Percentiles rank a stretch among this genome's conserved stretches.
These are phyloP conservation scores for Spilogale gracilis DNA, from an alignment of 2,113 vertebrate species.

Conservation along the genomic window DNA sequence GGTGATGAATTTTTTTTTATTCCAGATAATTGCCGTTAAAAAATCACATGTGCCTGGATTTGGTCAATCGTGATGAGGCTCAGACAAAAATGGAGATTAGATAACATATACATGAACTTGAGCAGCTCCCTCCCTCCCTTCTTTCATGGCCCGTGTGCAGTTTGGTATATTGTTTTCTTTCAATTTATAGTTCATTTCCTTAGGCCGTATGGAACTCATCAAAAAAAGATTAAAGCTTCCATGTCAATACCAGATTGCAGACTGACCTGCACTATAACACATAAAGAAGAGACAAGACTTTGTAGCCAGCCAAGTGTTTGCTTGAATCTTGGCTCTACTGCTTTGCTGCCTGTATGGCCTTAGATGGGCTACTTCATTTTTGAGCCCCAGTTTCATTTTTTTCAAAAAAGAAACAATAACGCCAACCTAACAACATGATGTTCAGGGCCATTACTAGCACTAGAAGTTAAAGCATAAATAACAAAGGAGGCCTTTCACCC, in stretches of 20 bases:
- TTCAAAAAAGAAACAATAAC: background rate
- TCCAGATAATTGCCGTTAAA: background rate
- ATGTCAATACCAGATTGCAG: background rate
- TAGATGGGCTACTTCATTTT: background rate
- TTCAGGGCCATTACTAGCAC: background rate
- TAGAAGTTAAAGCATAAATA: background rate
- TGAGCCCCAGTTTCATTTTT: background rate
- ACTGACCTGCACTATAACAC: background rate
- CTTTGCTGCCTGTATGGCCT: background rate
- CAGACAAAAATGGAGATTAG: background rate
- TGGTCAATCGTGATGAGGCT: background rate
- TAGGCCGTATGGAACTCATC: background rate
- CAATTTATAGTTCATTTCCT: background rate
- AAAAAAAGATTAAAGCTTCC: background rate
- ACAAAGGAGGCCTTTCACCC: background rate
- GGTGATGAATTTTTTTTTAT: background rate
- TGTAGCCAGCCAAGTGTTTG: background rate
- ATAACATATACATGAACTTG: background rate
- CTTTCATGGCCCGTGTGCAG: background rate
- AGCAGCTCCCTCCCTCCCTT: background rate
- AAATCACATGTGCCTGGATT: background rate
- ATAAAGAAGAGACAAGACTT: background rate
- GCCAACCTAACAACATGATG: background rate
- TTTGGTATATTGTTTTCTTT: background rate
- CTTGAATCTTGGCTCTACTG: background rate